Base-by-base conservation (phyloP, 2,113 vertebrate species). In the Lampris incognitus region DNA sequence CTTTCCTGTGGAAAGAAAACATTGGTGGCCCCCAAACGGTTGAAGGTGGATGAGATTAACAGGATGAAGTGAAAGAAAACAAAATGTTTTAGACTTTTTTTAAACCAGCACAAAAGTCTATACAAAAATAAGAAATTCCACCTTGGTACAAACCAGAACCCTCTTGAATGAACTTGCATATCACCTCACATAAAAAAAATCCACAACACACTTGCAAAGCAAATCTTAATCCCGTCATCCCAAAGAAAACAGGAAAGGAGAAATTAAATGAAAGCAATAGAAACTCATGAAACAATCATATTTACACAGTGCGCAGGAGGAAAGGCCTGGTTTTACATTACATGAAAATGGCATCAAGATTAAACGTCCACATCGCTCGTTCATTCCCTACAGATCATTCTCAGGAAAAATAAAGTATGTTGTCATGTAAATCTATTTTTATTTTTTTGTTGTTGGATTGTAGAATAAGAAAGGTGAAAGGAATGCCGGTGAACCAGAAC, bases 381-480 rank as follows among this genome's bases (percentile, higher is more conserved):
- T 87, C 89, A 82, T 87, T 92, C 87, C 37, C 66, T 92, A 92
- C 78, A 84, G 89, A 89, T 83, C 13, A 72, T 82, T 84, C 88
- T 91, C 86, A 68, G 88, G 85, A 88, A 91, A 87, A 65, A 74
- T 78, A 65, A 78, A 77, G 76, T 88, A 24, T 24, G 24, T 24
- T 24, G 24, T 24, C 24, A 24, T 24, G 24, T 24, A 24, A 24
- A 24, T 86, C 78, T 36, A 77, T 85, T 83, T 86, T 76, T 86
- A 81, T 87, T 78, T 83, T 89, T 76, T 84, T 85, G 88, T 24
- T 24, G 86, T 84, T 85, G 61, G 92, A 85, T 86, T 91, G 86
- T 78, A 66, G 68, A 76, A 85, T 62, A 79, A 89, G 87, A 93
- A 92, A 89, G 71, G 37, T 69, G 75, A 77, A 83, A 57, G 73